A percentile compares a stretch with the other conserved stretches of the same genome.
Evolutionary conservation across 2,797 vertebrate genomes (phyloP).

Genomic region (Astyanax mexicanus): DNA sequence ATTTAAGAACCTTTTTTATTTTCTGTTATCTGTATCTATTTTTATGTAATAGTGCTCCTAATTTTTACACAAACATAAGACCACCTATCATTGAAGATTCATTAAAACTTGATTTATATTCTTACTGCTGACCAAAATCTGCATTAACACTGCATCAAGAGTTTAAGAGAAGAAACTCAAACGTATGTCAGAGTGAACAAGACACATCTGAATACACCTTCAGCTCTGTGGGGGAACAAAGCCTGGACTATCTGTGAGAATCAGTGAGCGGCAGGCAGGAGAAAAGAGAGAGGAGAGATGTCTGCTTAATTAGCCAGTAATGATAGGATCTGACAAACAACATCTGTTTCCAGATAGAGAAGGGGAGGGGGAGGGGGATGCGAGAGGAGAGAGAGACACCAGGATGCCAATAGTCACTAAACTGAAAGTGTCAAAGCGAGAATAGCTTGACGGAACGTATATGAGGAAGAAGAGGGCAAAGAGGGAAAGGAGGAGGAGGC

Average conservation of each 20-base stretch:
- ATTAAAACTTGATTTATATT: background rate
- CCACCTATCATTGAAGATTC: background rate
- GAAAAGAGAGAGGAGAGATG: slow-evolving; percentile 81
- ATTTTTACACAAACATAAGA: too few relatives aligned
- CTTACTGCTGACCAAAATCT: background rate
- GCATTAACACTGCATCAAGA: background rate
- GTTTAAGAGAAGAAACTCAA: background rate
- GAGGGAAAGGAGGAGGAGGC: slow-evolving; percentile 13
- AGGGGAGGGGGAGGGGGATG: slow-evolving; percentile 39
- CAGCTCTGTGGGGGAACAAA: slow-evolving; percentile 66
- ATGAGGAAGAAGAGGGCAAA: slow-evolving; percentile 51
- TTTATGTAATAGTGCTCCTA: background rate
- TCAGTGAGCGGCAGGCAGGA: slow-evolving; percentile 70
- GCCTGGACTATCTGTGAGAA: slow-evolving; percentile 43
- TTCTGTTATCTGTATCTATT: too few relatives aligned
- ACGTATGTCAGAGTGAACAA: slow-evolving; percentile 3
- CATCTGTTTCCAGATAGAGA: slow-evolving; percentile 82
- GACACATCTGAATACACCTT: slow-evolving; percentile 22
- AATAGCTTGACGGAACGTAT: slow-evolving; percentile 44
- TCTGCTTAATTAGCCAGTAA: slow-evolving; percentile 89
- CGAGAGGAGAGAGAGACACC: slow-evolving; percentile 24
- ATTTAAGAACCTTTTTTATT: too few relatives aligned
- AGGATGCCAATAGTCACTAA: slow-evolving; percentile 46
- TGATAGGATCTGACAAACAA: slow-evolving; percentile 88
- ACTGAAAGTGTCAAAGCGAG: slow-evolving; percentile 45